Conservation (phyloP, 2,113 vertebrate genomes). For the Dascyllus trimaculatus region DNA sequence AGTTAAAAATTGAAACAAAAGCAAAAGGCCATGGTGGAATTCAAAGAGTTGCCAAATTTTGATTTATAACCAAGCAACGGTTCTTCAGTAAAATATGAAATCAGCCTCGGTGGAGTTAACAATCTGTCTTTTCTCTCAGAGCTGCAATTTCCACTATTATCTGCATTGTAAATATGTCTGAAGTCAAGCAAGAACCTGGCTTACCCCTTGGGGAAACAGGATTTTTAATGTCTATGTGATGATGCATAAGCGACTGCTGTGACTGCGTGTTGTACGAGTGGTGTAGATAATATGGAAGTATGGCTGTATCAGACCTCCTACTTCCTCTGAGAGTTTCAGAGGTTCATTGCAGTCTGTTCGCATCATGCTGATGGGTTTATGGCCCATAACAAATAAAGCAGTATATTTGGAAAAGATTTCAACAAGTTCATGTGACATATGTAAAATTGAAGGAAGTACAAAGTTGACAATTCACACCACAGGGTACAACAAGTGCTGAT, state of each 20-base stretch:
- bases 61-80: background rate
- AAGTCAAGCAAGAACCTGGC: slow-evolving; percentile 4
- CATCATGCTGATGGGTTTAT: slow-evolving; percentile 69
- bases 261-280: background rate
- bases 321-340: slow-evolving; percentile 68
- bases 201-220: slow-evolving; percentile 44
- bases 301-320: slow-evolving; percentile 25
- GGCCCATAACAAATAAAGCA: slow-evolving; percentile 58
- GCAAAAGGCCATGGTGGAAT: background rate
- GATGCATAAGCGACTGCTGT: slow-evolving; percentile 34
- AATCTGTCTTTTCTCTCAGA: slow-evolving; percentile 14
- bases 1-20: slow-evolving; percentile 3
- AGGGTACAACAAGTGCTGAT: slow-evolving; percentile 13
- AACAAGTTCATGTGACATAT: slow-evolving; percentile 42
- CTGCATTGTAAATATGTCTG: slow-evolving; percentile 56
- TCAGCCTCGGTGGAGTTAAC: background rate
- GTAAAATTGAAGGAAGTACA: slow-evolving; percentile 71
- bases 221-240: slow-evolving; percentile 34
- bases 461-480: slow-evolving; percentile 42
- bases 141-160: slow-evolving; percentile 9
- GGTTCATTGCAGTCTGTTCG: slow-evolving; percentile 49
- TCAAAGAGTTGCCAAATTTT: background rate
- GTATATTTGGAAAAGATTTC: slow-evolving; percentile 44
- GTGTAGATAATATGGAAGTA: slow-evolving; percentile 17
- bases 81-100: slow-evolving; percentile 8